Percentiles rank a stretch among this genome's conserved stretches.
Evolutionary conservation across 2,113 vertebrate species (phyloP).

Genomic region (Leiothrix lutea): DNA sequence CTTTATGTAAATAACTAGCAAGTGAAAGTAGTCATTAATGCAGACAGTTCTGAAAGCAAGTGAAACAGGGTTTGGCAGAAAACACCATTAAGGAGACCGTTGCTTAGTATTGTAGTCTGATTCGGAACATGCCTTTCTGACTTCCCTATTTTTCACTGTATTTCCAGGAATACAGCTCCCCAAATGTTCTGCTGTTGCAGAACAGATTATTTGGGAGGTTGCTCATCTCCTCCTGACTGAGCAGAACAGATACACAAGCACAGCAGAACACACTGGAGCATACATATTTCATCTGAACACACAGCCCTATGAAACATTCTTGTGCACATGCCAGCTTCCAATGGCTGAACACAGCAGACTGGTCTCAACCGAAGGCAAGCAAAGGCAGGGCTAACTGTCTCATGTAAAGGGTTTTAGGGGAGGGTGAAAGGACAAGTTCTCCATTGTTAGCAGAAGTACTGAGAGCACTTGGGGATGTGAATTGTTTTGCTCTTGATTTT

Average conservation of each 20-base stretch:
- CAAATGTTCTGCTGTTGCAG: neutral
- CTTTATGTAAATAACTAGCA: slow-evolving; percentile 47
- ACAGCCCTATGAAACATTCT: neutral
- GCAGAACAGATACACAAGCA: neutral
- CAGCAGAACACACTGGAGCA: neutral
- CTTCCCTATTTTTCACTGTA: neutral
- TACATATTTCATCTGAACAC: neutral
- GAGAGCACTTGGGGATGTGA: neutral
- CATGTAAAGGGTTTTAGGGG: neutral
- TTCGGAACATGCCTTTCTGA: neutral
- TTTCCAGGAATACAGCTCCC: neutral
- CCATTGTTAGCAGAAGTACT: neutral
- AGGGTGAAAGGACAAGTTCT: slow-evolving; percentile 13
- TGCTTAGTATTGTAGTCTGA: neutral
- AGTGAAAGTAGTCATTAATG: slow-evolving; percentile 30
- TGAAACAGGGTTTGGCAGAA: neutral
- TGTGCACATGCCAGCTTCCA: neutral
- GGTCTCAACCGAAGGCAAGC: neutral
- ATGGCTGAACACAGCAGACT: neutral
- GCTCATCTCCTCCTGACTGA: neutral
- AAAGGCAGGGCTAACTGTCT: neutral
- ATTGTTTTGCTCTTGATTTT: neutral
- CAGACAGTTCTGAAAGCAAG: slow-evolving; percentile 26
- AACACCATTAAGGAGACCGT: neutral
- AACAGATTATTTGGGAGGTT: neutral